Evolutionary conservation across 2,113 vertebrate genomes (phyloP), one percentile per base, ranked within the genome.

Genomic region (Leucoraja erinaceus): DNA sequence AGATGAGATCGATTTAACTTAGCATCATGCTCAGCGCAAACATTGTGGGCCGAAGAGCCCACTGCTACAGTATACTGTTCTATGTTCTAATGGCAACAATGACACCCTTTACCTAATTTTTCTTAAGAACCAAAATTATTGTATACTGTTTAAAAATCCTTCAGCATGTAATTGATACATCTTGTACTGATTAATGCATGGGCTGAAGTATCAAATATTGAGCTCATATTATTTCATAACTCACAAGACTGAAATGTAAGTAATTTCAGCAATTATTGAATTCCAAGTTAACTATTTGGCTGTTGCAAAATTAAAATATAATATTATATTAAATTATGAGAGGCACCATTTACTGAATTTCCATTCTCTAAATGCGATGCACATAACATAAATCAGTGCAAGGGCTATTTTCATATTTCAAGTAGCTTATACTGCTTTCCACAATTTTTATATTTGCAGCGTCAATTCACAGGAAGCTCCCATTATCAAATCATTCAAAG

Each of bases 141-240:
- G 25, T n/a, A 61, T 86, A 14, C 59, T 84, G 59, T 59, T 84
- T 10, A 84, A n/a, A 84, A 84, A 59, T 77, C n/a, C 11, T 77
- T 77, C 22, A 28, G 25, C 75, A 14, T 56, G 54, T 56, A 10
- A 28, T 25, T 59, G 25, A 59, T n/a, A 1, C 16, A 25, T 28
- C n/a, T 63, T 18, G 59, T 31, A 31, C 16, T 63, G 14, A 63
- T 18, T 88, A 31, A n/a, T 28, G 14, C 4, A n/a, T 31, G 31
- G 56, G 56, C 5, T 61, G 9, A 12, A 31, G 59, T 63, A 88
- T 63, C 28, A 63, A 63, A 63, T n/a, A 88, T 61, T 63, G 56
- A 88, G 61, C 9, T 88, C n/a, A 63, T n/a, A 18, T 33, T 88
- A 66, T 88, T 88, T 88, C 56, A 88, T 63, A 63, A 66, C n/a